Conservation (phyloP, 1,140 invertebrate genomes). For the Orchesella cincta region DNA sequence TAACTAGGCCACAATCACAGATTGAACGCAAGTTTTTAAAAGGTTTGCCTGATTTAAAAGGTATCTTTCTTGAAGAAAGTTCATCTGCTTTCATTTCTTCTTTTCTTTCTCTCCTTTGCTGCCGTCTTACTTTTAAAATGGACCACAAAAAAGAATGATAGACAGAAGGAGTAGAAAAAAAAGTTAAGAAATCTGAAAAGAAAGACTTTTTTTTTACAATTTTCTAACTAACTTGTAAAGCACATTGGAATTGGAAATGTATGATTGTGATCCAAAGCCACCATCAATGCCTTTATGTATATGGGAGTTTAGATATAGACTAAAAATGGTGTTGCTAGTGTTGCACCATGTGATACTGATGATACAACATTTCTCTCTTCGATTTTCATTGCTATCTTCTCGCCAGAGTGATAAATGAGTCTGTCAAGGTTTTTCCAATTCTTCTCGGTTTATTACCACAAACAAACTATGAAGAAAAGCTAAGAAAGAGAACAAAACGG, state of each 20-base stretch:
- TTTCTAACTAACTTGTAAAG: not conserved
- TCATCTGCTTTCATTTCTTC: not conserved
- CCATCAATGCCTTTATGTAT: too few species aligned
- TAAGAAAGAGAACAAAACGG: not conserved
- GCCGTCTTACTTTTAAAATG: not conserved
- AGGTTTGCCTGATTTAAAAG: not conserved
- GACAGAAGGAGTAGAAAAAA: not conserved
- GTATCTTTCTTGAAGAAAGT: not conserved
- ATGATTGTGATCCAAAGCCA: not conserved
- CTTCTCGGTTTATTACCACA: slow-evolving; percentile 28
- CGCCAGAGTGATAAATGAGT: slow-evolving; percentile 25
- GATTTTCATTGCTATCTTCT: slow-evolving; percentile 30
- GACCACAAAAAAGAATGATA: not conserved
- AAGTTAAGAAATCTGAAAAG: not conserved
- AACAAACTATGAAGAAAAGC: slow-evolving; percentile 25
- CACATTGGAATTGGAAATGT: not conserved
- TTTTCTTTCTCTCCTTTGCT: not conserved
- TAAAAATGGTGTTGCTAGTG: not conserved
- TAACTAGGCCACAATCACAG: slow-evolving; percentile 11
- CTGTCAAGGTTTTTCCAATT: slow-evolving; percentile 30
- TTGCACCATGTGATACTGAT: not conserved
- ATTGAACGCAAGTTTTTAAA: slow-evolving; percentile 8
- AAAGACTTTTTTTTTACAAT: not conserved
- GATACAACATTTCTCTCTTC: slow-evolving; percentile 8
- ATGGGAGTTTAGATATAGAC: not conserved